A percentile compares a stretch with the other conserved stretches of the same genome.
phyloP scores from a whole-genome alignment of 2,888 invertebrate species.

The Antitype chi region DNA sequence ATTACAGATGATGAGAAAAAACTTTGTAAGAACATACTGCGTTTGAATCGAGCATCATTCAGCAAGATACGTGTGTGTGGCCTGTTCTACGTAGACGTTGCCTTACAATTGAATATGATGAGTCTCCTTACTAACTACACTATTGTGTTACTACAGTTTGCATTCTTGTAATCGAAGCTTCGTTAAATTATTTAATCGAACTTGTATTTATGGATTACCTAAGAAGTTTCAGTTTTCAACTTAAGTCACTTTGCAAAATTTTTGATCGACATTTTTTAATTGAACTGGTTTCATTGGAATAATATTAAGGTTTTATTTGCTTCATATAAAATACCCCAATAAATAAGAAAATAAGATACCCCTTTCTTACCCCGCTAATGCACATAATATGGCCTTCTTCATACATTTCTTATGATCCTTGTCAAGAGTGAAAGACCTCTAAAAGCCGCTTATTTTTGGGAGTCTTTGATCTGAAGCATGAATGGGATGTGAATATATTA shows the following conservation, averaged over 20 bases:
- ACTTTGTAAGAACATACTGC: not conserved
- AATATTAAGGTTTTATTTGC: not conserved
- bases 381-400: constrained; percentile 6
- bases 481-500: not conserved
- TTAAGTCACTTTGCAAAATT: not conserved
- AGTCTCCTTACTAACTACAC: not conserved
- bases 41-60: constrained; percentile 21
- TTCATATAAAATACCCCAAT: not conserved
- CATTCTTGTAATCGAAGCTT: constrained; percentile 1
- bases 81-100: not conserved
- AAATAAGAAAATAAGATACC: not conserved
- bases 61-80: constrained; percentile 3
- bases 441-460: constrained; percentile 36
- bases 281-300: not conserved
- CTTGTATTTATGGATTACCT: not conserved
- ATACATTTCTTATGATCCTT: constrained; percentile 35
- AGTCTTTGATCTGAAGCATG: constrained; percentile 18
- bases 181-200: not conserved
- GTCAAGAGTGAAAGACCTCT: constrained; percentile 21
- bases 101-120: not conserved
- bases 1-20: constrained; percentile 1
- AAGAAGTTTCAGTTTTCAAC: not conserved
- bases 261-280: not conserved
- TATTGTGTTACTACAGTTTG: not conserved
- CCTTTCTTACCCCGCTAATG: constrained; percentile 16